Evolutionary conservation across 2,113 vertebrate genomes (phyloP).

Genomic region (Hemiprocne comata): DNA sequence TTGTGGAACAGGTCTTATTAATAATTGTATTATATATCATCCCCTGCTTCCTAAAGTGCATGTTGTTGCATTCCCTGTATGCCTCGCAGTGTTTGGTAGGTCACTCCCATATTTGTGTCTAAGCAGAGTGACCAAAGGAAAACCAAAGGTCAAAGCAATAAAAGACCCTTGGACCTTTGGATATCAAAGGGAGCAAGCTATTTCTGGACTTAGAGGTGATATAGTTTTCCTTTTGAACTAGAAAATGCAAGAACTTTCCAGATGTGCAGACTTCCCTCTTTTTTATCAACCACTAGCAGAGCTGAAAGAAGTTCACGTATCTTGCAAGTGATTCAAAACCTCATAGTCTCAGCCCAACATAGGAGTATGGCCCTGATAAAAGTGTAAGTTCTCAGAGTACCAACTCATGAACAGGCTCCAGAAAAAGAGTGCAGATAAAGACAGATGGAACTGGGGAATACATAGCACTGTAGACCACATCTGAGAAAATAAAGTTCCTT

Average conservation of each 20-base stretch:
- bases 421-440: background rate
- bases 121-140: background rate
- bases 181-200: background rate
- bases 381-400: background rate
- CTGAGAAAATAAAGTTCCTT: background rate
- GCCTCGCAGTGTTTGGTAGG: background rate
- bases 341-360: background rate
- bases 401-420: background rate
- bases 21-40: background rate
- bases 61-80: background rate
- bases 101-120: background rate
- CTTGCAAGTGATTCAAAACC: background rate
- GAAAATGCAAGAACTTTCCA: background rate
- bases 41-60: background rate
- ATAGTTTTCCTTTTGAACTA: background rate
- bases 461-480: fast-evolving
- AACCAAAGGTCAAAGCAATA: background rate
- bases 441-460: background rate
- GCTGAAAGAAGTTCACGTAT: fast-evolving
- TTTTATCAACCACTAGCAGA: background rate
- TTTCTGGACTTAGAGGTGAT: background rate
- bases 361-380: background rate
- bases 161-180: background rate
- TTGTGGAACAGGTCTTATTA: background rate
- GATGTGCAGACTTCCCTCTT: background rate